A percentile compares a stretch with the other conserved stretches of the same genome.
Evolutionary conservation across 92 coral and sea anemone species (phyloP).

Genomic region (Porites lobata): DNA sequence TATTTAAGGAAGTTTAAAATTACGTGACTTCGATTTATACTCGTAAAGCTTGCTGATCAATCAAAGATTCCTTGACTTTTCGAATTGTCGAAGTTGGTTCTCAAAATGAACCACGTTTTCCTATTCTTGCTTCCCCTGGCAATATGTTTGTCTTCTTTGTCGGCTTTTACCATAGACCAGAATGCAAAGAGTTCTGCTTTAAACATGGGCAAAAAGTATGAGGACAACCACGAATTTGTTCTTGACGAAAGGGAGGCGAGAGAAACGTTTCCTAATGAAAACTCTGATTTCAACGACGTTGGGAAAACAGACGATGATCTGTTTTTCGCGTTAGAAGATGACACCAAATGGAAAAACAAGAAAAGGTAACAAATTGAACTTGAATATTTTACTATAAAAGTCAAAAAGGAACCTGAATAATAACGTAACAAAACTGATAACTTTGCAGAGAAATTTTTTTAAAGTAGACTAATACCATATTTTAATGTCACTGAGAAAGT

Average conservation of each 20-base stretch:
- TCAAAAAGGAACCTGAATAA: neutral
- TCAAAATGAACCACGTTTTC: constrained; percentile 3
- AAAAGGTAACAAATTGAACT: constrained; percentile 7
- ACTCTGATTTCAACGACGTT: neutral
- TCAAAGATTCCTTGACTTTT: neutral
- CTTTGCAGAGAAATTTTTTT: too few species aligned
- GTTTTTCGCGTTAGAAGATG: constrained; percentile 15
- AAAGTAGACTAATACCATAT: too few species aligned
- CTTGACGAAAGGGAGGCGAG: constrained; percentile 18
- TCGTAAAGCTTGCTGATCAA: neutral
- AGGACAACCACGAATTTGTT: constrained; percentile 7
- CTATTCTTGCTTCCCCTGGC: neutral
- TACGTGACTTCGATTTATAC: neutral
- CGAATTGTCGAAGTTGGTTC: neutral
- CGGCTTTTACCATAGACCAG: neutral
- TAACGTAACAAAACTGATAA: neutral
- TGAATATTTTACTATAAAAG: neutral
- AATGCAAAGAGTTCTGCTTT: constrained; percentile 1
- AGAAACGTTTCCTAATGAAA: neutral
- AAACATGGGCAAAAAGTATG: neutral
- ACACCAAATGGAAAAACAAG: constrained; percentile 3
- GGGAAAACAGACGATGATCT: constrained; percentile 11
- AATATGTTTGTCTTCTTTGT: neutral
- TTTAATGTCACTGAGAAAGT: too few species aligned
- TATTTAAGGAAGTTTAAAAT: neutral